A percentile compares a stretch with the other conserved stretches of the same genome.
Evolutionary conservation across 2,888 invertebrate genomes (phyloP).

Genomic region (Xestia c-nigrum): DNA sequence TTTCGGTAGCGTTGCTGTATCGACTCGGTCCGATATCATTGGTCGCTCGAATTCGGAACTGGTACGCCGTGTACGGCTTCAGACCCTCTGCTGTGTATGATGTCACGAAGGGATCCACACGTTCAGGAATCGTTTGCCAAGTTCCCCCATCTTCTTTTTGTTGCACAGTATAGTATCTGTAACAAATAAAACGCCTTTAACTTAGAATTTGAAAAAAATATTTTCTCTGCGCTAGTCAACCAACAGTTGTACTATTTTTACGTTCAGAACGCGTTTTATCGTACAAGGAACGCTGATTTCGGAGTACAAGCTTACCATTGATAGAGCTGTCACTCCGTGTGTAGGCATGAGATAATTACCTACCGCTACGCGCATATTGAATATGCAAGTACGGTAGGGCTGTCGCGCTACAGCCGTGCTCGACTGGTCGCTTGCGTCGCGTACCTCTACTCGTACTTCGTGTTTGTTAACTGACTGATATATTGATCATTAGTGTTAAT

Average conservation of each 20-base stretch:
- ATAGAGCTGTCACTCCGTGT: no score
- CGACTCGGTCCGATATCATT: conserved; percentile 98
- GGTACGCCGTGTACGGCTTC: conserved; percentile 96
- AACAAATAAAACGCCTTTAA: not conserved
- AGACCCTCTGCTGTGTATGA: conserved; percentile 96
- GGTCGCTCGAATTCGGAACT: conserved; percentile 98
- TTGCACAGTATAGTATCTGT: conserved; percentile 97
- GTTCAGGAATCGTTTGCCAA: conserved; percentile 96
- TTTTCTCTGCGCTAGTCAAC: not conserved
- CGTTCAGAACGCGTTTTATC: not conserved
- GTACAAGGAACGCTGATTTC: no score
- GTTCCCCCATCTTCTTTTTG: conserved; percentile 96
- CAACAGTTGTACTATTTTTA: not conserved
- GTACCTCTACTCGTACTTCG: no score
- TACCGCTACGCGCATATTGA: no score
- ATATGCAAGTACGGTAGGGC: no score
- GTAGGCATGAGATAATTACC: no score
- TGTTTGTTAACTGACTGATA: no score
- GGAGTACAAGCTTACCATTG: no score
- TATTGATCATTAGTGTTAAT: no score
- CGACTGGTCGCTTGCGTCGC: no score
- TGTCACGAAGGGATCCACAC: conserved; percentile 96
- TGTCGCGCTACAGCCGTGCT: no score
- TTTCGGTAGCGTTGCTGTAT: conserved; percentile 97
- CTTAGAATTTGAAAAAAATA: not conserved